Evolutionary conservation across 2,888 invertebrate genomes (phyloP), one percentile per base, ranked within the genome.

Genomic region (Asteroscopus sphinx): DNA sequence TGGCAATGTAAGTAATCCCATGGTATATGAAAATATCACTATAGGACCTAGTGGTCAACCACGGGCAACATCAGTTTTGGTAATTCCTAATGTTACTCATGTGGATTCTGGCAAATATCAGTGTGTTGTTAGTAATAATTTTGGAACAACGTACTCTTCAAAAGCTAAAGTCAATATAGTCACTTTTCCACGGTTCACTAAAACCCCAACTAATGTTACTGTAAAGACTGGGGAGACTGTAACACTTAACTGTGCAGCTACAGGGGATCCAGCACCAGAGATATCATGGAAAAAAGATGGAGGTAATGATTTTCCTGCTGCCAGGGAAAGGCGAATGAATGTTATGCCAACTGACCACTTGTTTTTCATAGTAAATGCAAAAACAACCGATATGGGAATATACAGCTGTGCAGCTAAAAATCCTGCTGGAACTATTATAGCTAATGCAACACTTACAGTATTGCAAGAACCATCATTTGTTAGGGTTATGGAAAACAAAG

Each of bases 351-450:
- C 96, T 26, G 99, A 99, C 84, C 98, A 98, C 86, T 96, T 97
- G 1, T 98, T 99, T 86, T 98, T 98, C 83, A 99, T 99, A 75
- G 96, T 98, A n/a, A 96, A 98, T 90, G 98, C 98, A 16, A 98
- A 98, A 87, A 95, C 96, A 0, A 95, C 96, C 30, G 99, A 99
- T 83, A 97, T 97, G 91, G 99, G 99, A 0, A 95, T 98, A 26
- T 99, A 99, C 85, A 98, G 98, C 46, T 99, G 99, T 90, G 98
- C 97, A 6, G 99, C 99, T 0, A 96, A 96, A 80, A 99, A 99
- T 90, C 95, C 96, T 37, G 99, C 98, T 11, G 99, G 99, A 0
- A 96, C 96, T 49, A 97, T 98, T 33, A 96, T 96, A 71, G 96
- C 98, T 1, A 98, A 98, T 93, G 98, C 98, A 16, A 97, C 97